A percentile compares a stretch with the other conserved stretches of the same genome.
These are phyloP conservation scores for Tamandua tetradactyla DNA, from an alignment of 2,797 vertebrate species.

Conservation along the genomic window DNA sequence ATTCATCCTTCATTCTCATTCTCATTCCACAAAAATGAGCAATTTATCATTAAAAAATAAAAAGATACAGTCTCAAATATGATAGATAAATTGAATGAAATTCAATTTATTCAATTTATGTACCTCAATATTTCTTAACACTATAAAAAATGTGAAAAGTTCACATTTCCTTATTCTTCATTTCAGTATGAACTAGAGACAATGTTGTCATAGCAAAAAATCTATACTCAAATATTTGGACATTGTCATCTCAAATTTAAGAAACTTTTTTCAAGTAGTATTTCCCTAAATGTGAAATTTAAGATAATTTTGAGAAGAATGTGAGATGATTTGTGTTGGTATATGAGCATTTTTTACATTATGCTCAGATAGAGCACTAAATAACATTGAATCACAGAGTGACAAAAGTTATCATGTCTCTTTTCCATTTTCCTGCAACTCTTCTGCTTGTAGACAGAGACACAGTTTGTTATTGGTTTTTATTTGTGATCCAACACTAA, in stretches of 20 bases:
- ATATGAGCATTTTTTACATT: neutral
- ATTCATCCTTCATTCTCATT: neutral
- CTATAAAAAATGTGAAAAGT: constrained; percentile 54
- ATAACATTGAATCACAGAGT: neutral
- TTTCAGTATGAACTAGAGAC: neutral
- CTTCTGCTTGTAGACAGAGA: neutral
- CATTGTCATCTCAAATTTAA: neutral
- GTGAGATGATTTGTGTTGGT: neutral
- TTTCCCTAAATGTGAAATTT: neutral
- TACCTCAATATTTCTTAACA: no score
- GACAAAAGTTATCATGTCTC: neutral
- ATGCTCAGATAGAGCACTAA: neutral
- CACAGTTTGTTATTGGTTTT: neutral
- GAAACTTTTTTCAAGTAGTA: constrained; percentile 1
- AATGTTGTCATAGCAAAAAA: neutral
- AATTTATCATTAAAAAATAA: constrained; percentile 28
- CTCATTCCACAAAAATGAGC: constrained; percentile 3
- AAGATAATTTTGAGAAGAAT: neutral
- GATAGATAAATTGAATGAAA: neutral
- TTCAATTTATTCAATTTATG: no score
- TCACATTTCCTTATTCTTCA: neutral
- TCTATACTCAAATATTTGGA: neutral
- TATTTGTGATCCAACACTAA: neutral
- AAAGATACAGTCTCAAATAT: neutral
- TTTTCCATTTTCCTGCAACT: constrained; percentile 10